Conservation (phyloP, 2,113 vertebrate genomes). For the Takifugu flavidus region DNA sequence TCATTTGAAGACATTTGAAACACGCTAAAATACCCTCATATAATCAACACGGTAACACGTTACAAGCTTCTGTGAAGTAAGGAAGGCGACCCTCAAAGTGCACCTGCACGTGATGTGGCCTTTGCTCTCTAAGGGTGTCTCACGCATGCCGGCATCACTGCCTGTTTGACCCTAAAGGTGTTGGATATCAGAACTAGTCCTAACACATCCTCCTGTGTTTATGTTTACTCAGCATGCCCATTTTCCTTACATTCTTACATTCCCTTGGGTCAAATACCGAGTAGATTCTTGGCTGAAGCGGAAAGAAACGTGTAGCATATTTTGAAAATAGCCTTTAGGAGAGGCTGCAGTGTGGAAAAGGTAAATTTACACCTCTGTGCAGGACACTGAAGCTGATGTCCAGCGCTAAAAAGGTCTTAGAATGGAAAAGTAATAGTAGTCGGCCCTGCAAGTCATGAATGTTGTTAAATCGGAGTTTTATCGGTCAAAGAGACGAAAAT, state of each 20-base stretch:
- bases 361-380: constrained; percentile 43
- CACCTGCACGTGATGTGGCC: not conserved
- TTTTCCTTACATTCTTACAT: constrained; percentile 2
- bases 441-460: not conserved
- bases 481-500: constrained; percentile 29
- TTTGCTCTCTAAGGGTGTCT: too few species aligned
- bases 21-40: too few species aligned
- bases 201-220: constrained; percentile 4
- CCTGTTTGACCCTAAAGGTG: not conserved
- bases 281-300: not conserved
- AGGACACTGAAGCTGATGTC: constrained; percentile 23
- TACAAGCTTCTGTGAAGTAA: too few species aligned
- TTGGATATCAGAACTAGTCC: not conserved
- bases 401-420: constrained; percentile 5
- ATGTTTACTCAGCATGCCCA: not conserved
- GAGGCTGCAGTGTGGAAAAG: constrained; percentile 31
- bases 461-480: constrained; percentile 19
- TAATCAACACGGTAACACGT: too few species aligned
- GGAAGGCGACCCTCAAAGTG: too few species aligned
- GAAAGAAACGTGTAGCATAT: not conserved
- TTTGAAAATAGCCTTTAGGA: not conserved
- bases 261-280: not conserved
- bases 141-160: not conserved
- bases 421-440: not conserved
- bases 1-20: too few species aligned